Evolutionary conservation across 2,113 vertebrate genomes (phyloP).

Genomic region (Lethenteron camtschaticum): DNA sequence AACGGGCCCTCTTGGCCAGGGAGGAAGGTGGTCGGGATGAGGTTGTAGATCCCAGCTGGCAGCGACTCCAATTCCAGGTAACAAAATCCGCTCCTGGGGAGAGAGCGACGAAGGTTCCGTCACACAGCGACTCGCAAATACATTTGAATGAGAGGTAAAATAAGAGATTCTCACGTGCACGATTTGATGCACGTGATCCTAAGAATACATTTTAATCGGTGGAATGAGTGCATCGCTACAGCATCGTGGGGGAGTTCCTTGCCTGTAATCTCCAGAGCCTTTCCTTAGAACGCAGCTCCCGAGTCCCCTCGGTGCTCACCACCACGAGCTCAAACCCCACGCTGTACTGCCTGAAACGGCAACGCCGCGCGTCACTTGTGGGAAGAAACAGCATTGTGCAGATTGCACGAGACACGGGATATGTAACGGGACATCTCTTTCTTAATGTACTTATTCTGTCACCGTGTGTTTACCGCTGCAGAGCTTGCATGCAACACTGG

Average conservation of each 20-base stretch:
- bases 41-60: conserved; percentile 63
- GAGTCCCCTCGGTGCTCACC: conserved; percentile 43
- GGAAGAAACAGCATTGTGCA: conserved; percentile 3
- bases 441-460: too few species aligned
- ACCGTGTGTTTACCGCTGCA: too few species aligned
- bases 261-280: conserved; percentile 80
- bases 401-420: not conserved
- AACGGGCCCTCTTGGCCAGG: conserved; percentile 92
- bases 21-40: conserved; percentile 79
- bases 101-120: conserved; percentile 1
- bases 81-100: conserved; percentile 70
- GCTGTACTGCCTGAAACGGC: conserved; percentile 43
- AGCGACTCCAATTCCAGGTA: conserved; percentile 57
- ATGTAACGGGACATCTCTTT: not conserved
- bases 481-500: too few species aligned
- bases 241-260: not conserved
- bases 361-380: too few species aligned
- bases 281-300: conserved; percentile 43
- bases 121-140: not conserved
- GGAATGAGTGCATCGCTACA: not conserved
- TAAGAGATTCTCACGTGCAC: too few species aligned
- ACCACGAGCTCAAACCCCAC: conserved; percentile 69
- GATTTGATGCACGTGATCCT: too few species aligned
- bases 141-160: not conserved
- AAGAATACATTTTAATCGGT: conserved; percentile 10